Percentiles rank a stretch among this genome's conserved stretches.
phyloP scores from a whole-genome alignment of 2,797 vertebrate species.

The Melanotaenia boesemani region DNA sequence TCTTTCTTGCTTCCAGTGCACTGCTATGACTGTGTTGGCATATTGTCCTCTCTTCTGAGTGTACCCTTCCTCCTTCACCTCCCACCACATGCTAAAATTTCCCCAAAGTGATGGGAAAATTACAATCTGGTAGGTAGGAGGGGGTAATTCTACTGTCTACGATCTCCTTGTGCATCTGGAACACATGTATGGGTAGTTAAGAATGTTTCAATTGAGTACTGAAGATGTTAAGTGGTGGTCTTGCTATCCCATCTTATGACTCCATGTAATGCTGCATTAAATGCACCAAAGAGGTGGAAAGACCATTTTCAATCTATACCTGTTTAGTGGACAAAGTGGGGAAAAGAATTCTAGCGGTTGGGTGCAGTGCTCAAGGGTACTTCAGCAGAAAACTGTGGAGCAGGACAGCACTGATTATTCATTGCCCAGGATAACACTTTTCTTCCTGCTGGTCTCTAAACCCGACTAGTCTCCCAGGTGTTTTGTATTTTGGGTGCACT shows the following conservation, averaged over 20 bases:
- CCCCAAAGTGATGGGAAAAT: slow-evolving; percentile 72
- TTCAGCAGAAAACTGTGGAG: no score
- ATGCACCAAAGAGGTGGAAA: no score
- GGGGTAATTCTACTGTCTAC: slow-evolving; percentile 59
- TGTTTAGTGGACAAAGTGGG: background rate
- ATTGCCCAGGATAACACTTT: no score
- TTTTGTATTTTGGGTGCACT: no score
- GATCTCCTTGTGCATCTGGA: slow-evolving; percentile 43
- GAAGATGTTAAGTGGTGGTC: slow-evolving; percentile 35
- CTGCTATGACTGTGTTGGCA: slow-evolving; percentile 26
- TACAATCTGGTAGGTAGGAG: slow-evolving; percentile 50
- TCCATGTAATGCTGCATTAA: background rate
- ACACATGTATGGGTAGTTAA: slow-evolving; percentile 36
- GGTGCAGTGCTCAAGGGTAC: no score
- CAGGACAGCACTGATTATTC: no score
- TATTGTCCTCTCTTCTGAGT: slow-evolving; percentile 48
- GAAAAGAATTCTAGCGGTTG: background rate
- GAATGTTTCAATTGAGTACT: slow-evolving; percentile 41
- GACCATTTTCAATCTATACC: background rate
- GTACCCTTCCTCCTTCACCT: slow-evolving; percentile 54
- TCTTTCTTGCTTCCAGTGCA: slow-evolving; percentile 14
- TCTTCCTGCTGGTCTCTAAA: no score
- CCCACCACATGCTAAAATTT: slow-evolving; percentile 66
- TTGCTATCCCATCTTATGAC: background rate
- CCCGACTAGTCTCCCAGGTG: no score